Conservation (phyloP, 2,113 vertebrate genomes). For the Heterotilapia buettikoferi region DNA sequence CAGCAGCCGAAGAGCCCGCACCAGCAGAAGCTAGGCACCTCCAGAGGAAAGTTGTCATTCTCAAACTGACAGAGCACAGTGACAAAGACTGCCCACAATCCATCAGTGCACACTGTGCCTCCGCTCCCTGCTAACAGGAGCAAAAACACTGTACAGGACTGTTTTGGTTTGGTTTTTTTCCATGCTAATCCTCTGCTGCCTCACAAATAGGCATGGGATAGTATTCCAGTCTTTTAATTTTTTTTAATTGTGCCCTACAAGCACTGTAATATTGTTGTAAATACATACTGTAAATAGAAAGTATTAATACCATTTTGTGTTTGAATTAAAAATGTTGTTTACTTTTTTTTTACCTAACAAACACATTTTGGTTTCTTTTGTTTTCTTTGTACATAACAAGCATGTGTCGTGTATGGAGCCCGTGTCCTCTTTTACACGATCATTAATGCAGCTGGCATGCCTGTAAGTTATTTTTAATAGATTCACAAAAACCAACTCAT, state of each 20-base stretch:
- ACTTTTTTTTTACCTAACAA: constrained; percentile 1
- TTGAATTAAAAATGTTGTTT: constrained; percentile 6
- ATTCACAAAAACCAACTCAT: not conserved
- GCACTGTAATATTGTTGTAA: constrained; percentile 44
- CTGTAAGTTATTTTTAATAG: not conserved
- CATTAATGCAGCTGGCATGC: not conserved
- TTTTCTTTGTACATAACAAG: not conserved
- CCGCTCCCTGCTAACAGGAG: constrained; percentile 52
- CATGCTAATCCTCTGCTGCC: not conserved
- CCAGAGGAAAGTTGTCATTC: constrained; percentile 71
- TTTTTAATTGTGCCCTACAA: constrained; percentile 2
- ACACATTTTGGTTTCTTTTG: not conserved
- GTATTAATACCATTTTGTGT: constrained; percentile 21
- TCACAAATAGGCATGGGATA: not conserved
- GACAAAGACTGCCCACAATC: constrained; percentile 17
- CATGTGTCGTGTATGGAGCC: not conserved
- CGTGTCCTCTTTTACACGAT: not conserved
- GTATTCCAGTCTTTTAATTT: not conserved
- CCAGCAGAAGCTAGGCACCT: constrained; percentile 9
- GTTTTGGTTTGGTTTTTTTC: not conserved
- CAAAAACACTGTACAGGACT: constrained; percentile 9
- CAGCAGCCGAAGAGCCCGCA: not conserved
- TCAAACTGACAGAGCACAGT: constrained; percentile 69
- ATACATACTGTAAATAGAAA: constrained; percentile 66
- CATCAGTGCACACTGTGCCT: constrained; percentile 12